These are phyloP conservation scores for Onthophagus sagittarius DNA, from an alignment of 2,888 invertebrate species.

Conservation along the genomic window DNA sequence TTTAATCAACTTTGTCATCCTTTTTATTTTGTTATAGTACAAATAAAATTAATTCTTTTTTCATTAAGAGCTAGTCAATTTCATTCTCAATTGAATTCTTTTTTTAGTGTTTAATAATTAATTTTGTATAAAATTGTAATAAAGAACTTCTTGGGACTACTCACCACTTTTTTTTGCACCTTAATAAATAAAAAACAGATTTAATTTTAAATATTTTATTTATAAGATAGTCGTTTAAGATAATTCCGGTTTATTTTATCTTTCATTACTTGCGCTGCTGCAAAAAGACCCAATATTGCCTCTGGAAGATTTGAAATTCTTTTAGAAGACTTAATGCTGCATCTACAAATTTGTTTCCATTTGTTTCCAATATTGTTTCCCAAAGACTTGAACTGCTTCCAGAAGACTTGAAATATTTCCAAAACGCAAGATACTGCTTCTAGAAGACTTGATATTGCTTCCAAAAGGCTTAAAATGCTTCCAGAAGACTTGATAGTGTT, in stretches of 20 bases:
- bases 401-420: no score
- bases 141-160: background rate
- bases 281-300: no score
- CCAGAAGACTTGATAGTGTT: no score
- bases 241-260: slow-evolving; percentile 34
- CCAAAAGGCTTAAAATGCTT: no score
- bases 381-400: no score
- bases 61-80: background rate
- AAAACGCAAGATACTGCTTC: no score
- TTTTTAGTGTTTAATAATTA: background rate
- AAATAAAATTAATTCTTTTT: background rate
- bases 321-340: no score
- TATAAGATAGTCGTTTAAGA: slow-evolving; percentile 35
- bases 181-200: background rate
- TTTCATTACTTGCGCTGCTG: no score
- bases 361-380: no score
- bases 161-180: background rate
- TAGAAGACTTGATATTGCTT: no score
- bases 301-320: no score
- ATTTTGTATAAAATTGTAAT: background rate
- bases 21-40: background rate
- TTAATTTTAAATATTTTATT: slow-evolving; percentile 37
- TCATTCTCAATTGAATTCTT: background rate
- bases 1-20: background rate
- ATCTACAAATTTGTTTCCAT: no score